Base-by-base conservation (phyloP, 2,888 invertebrate species). In the Hypolimnas misippus region DNA sequence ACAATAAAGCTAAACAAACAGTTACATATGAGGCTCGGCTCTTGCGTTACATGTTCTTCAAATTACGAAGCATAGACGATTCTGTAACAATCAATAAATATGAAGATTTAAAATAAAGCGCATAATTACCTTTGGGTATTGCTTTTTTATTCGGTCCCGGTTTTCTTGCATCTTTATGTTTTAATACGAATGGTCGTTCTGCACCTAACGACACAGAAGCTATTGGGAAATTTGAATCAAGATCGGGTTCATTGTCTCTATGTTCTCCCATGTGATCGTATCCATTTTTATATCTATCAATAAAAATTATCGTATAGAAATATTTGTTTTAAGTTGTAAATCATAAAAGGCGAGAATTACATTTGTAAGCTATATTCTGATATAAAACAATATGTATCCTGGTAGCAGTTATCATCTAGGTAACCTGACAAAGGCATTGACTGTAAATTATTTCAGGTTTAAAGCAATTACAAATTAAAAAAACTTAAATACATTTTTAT, bases 1-100 rank as follows among this genome's bases (percentile, higher is more conserved):
- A 95, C 65, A 93, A 94, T 5, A 94, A 94, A 73, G 97, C 97
- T 3, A 96, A 96, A 77, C 97, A 97, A 83, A 98, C 98, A 0
- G 98, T 98, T 0, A 96, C 97, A 0, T 98, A 96, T 75, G 98
- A 98, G 90, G 96, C 98, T 0, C 93, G 98, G 59, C 93, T 96
- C 66, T 87, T 98, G 42, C 97, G 98, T 79, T 95, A 96, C 73
- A 93, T 98, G 76, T 93, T 98, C 68, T 91, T 97, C 68, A 95
- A 95, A 76, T 82, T 95, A 62, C 93, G 94, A 73, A 89, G 90
- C 57, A 92, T 92, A 49, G 92, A 93, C 77, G 89, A 90, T 66
- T 91, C 90, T 63, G 92, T 92, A 2, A 92, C 88, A 69, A 92
- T 92, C 56, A 89, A 91, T 78, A 92, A 92, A 75, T 92, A 92